A percentile compares a stretch with the other conserved stretches of the same genome.
Evolutionary conservation across 2,113 vertebrate genomes (phyloP).

Genomic region (Macrotus californicus): DNA sequence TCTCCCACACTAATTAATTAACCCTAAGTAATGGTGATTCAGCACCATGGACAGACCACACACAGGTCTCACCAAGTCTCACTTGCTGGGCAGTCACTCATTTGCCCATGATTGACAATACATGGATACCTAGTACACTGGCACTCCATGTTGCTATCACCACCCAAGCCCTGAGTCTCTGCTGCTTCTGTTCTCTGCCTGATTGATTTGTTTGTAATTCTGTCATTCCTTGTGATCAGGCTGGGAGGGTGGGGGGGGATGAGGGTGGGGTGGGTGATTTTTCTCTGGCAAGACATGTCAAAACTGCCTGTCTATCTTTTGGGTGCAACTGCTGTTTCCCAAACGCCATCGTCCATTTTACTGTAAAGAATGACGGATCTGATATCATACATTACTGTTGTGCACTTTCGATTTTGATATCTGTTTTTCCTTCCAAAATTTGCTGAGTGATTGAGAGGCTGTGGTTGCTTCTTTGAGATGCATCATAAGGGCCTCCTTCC

Average conservation of each 20-base stretch:
- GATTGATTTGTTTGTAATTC: constrained; percentile 53
- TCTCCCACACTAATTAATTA: neutral
- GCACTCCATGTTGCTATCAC: neutral
- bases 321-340: constrained; percentile 13
- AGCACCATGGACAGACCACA: neutral
- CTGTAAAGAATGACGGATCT: neutral
- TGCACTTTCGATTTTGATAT: neutral
- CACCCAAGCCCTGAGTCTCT: neutral
- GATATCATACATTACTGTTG: neutral
- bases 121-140: neutral
- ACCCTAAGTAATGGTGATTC: neutral
- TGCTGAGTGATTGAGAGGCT: constrained; percentile 6
- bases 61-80: rapidly evolving
- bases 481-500: neutral
- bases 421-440: constrained; percentile 20
- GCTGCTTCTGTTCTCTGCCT: neutral
- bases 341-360: constrained; percentile 21
- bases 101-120: neutral
- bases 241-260: neutral
- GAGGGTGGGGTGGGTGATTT: neutral
- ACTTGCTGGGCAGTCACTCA: neutral
- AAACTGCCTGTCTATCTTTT: constrained; percentile 61
- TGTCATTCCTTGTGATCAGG: constrained; percentile 2
- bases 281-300: constrained; percentile 38
- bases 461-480: neutral